These are phyloP conservation scores for Cheirogaleus medius DNA, from an alignment of 2,113 vertebrate species.

Conservation along the genomic window DNA sequence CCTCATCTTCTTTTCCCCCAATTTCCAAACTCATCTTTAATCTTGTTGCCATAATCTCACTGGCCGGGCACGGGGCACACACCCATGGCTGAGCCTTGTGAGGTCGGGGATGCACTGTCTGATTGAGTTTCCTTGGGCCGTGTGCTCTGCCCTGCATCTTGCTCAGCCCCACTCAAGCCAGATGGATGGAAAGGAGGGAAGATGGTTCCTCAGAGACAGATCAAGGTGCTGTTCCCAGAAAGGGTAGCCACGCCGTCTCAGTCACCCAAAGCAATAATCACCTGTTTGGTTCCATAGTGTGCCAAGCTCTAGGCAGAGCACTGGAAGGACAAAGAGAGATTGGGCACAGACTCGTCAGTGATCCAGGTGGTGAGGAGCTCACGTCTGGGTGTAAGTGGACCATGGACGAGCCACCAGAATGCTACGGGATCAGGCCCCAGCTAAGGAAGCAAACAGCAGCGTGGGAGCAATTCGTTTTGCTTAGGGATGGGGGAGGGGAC, in stretches of 20 bases:
- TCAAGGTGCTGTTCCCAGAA: neutral
- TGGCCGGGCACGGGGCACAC: too few species aligned
- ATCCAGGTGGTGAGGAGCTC: neutral
- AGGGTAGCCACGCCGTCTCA: neutral
- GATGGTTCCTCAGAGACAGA: neutral
- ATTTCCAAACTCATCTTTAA: neutral
- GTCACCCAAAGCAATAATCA: neutral
- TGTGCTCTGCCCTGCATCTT: neutral
- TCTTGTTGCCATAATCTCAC: neutral
- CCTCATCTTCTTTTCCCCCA: neutral
- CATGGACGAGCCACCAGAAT: fast-evolving
- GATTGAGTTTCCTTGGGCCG: neutral
- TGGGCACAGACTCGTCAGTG: neutral
- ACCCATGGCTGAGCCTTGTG: neutral
- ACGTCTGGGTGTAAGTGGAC: neutral
- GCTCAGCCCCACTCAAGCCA: neutral
- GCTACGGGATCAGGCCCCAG: neutral
- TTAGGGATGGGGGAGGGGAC: too few species aligned
- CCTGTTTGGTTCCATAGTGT: neutral
- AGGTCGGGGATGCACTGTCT: neutral
- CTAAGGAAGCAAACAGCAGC: neutral
- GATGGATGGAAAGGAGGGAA: neutral
- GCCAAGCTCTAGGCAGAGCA: too few species aligned
- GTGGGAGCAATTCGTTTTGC: fast-evolving
- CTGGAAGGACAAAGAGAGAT: neutral